Evolutionary conservation across 2,888 invertebrate species (phyloP).

Genomic region (Rhingia campestris): DNA sequence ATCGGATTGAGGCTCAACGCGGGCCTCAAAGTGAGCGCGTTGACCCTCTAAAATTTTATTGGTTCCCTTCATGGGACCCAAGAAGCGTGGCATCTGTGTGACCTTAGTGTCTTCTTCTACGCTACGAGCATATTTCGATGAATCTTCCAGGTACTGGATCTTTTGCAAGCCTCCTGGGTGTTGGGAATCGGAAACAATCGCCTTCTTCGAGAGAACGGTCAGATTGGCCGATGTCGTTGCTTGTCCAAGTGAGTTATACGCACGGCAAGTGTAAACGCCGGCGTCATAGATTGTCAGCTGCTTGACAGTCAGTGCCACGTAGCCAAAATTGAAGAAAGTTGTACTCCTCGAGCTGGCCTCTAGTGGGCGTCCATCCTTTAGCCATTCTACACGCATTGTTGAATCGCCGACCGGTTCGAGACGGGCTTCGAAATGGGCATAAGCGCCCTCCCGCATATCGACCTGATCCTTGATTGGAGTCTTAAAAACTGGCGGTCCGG

Average conservation of each 20-base stretch:
- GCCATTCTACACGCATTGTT: conserved; percentile 94
- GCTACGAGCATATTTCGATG: conserved; percentile 87
- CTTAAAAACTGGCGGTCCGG: conserved; percentile 92
- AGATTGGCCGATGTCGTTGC: conserved; percentile 92
- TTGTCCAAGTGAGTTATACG: conserved; percentile 93
- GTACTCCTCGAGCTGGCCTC: conserved; percentile 97
- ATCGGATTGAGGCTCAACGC: conserved; percentile 97
- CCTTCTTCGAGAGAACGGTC: conserved; percentile 92
- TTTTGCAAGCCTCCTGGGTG: conserved; percentile 96
- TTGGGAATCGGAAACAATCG: conserved; percentile 94
- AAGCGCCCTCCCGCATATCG: conserved; percentile 94
- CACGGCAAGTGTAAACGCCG: conserved; percentile 94
- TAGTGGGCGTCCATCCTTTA: conserved; percentile 94
- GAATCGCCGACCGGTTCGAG: conserved; percentile 96
- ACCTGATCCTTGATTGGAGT: conserved; percentile 94
- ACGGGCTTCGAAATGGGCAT: conserved; percentile 97
- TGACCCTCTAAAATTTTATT: conserved; percentile 96
- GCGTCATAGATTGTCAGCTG: conserved; percentile 94
- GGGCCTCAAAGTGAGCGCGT: conserved; percentile 96
- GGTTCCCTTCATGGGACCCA: conserved; percentile 95
- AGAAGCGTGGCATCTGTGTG: conserved; percentile 92
- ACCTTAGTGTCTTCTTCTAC: conserved; percentile 89
- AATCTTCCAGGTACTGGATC: conserved; percentile 94
- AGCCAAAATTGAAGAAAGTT: conserved; percentile 96
- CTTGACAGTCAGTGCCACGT: conserved; percentile 96